Conservation (phyloP, 2,888 invertebrate genomes). For the Unio delphinus region DNA sequence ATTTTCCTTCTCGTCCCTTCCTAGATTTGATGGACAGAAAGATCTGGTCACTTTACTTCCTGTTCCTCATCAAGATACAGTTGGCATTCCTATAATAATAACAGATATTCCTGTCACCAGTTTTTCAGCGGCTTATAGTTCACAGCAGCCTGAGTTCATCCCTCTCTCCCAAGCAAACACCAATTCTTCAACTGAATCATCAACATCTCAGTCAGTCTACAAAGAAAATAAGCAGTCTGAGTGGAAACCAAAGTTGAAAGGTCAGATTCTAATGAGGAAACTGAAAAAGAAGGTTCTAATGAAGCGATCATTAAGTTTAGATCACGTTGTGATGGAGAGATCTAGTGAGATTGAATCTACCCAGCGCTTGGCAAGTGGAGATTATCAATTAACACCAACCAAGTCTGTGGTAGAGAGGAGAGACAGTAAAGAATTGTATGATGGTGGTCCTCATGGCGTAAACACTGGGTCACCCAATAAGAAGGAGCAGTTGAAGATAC, state of each 20-base stretch:
- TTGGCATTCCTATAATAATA: no score
- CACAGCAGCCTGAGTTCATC: not conserved
- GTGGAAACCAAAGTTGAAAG: constrained; percentile 46
- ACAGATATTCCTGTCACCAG: not conserved
- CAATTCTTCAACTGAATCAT: not conserved
- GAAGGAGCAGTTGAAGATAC: no score
- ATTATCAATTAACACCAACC: no score
- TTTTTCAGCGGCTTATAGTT: constrained; percentile 2
- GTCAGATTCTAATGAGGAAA: constrained; percentile 41
- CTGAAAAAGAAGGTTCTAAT: constrained; percentile 67
- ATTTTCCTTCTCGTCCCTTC: no score
- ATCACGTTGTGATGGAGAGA: constrained; percentile 24
- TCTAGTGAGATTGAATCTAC: not conserved
- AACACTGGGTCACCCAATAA: no score
- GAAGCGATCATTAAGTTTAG: constrained; percentile 67
- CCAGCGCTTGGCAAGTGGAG: not conserved
- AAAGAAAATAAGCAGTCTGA: constrained; percentile 10
- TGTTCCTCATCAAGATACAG: no score
- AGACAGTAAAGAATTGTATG: no score
- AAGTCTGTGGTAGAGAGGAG: no score
- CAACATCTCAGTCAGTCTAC: no score
- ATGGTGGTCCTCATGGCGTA: no score
- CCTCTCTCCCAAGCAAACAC: not conserved
- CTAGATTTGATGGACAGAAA: no score
- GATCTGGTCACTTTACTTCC: no score